A percentile compares a stretch with the other conserved stretches of the same genome.
phyloP scores from a whole-genome alignment of 1,140 invertebrate species.

The Phocides pigmalion region DNA sequence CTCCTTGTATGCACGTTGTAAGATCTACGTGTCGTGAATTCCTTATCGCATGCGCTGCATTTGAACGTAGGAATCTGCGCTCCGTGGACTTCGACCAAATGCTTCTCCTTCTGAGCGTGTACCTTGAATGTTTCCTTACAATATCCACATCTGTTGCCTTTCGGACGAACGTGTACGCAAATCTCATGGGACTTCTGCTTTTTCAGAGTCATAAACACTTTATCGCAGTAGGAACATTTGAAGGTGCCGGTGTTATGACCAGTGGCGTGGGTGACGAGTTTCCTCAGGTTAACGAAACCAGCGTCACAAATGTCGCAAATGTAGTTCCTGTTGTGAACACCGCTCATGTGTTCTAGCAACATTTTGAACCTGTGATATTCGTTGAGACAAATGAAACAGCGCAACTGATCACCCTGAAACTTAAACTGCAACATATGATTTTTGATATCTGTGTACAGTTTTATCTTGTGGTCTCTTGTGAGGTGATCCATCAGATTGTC shows the following conservation, averaged over 20 bases:
- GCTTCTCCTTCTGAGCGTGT: conserved; percentile 35
- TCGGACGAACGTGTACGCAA: conserved; percentile 31
- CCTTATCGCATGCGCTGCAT: conserved; percentile 46
- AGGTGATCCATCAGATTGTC: conserved; percentile 12
- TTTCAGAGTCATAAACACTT: conserved; percentile 35
- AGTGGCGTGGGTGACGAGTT: conserved; percentile 18
- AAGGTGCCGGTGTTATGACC: conserved; percentile 37
- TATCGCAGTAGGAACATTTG: conserved; percentile 37
- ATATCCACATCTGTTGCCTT: conserved; percentile 23
- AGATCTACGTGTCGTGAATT: conserved; percentile 24
- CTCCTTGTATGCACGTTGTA: conserved; percentile 36
- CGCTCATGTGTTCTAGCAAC: conserved; percentile 70
- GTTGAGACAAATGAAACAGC: conserved; percentile 21
- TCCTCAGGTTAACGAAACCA: conserved; percentile 79
- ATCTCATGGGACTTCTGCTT: conserved; percentile 39
- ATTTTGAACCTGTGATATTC: conserved; percentile 63
- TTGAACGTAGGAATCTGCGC: conserved; percentile 27
- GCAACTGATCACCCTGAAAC: not conserved
- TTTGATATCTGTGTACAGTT: conserved; percentile 14
- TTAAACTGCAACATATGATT: conserved; percentile 17
- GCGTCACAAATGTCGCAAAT: conserved; percentile 85
- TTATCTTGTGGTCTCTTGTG: not conserved
- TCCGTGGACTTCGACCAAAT: conserved; percentile 42
- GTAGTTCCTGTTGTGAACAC: conserved; percentile 39
- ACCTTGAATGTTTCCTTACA: conserved; percentile 43